Evolutionary conservation across 2,797 vertebrate genomes (phyloP), one percentile per base, ranked within the genome.

Genomic region (Decapterus maruadsi): DNA sequence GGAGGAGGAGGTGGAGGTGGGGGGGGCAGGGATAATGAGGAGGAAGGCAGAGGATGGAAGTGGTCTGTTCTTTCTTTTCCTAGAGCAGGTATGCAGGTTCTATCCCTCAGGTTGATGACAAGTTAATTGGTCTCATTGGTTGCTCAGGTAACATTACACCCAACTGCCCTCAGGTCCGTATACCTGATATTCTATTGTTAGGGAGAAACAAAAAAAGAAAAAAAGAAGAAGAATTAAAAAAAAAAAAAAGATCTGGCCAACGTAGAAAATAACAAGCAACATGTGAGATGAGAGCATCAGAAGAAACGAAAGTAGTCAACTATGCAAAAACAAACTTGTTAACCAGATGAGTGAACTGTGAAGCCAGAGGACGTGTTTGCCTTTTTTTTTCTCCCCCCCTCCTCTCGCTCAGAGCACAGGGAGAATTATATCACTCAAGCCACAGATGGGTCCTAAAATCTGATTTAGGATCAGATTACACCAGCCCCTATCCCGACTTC

Each of bases 101-200:
- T 85, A 82, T 80, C 82, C 87, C 88, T 83, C 77, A 81, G 84
- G 86, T 84, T 89, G 93, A 90, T 91, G 93, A 94, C 93, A 94
- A 84, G 82, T 92, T 93, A 94, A 94, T 94, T 92, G 91, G 85
- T 80, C 86, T 90, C 84, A 89, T 84, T 86, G 86, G 90, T 90
- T 90, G 83, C 87, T 88, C 84, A 83, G 82, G 93, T 92, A 93
- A 94, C 88, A 83, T 86, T 85, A 91, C 79, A 92, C 91, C 83
- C 58, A 59, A 55, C 69, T 77, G 82, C 85, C 91, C 81, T 72
- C 68, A 60, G 92, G 88, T 64, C 63, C 29, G 42, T 57, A 36
- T 36, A 88, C 72, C 88, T 87, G 87, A 93, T 83, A 89, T 83
- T 72, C 87, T 80, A 89, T 91, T 91, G 90, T 90, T 84, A 26